A percentile compares a stretch with the other conserved stretches of the same genome.
Conservation (phyloP, 2,888 invertebrate genomes). For the Chloroclysta siterata region DNA sequence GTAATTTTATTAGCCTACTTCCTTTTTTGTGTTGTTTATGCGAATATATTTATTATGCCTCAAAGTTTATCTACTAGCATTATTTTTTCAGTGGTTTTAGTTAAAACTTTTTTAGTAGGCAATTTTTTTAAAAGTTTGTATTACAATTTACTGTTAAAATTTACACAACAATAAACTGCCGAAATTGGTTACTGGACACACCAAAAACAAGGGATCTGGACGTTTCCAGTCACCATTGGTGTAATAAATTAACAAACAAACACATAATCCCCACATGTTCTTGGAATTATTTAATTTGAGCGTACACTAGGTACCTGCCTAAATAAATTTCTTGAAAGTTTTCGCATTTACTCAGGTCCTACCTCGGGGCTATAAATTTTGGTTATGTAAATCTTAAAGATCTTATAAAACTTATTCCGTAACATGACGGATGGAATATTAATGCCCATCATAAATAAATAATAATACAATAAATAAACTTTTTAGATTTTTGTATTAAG, state of each 20-base stretch:
- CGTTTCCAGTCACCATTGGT: background rate
- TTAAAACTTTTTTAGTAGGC: background rate
- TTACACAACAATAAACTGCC: too few species aligned
- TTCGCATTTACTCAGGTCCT: slow-evolving; percentile 53
- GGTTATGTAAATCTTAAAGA: slow-evolving; percentile 32
- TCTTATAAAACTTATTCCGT: background rate
- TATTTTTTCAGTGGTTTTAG: background rate
- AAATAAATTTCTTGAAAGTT: slow-evolving; percentile 45
- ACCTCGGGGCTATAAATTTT: slow-evolving; percentile 43
- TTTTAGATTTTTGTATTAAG: too few species aligned
- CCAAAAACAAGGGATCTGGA: background rate
- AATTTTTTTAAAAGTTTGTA: too few species aligned
- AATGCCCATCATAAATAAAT: too few species aligned
- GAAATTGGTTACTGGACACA: too few species aligned
- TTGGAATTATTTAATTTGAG: slow-evolving; percentile 15
- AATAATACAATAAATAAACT: too few species aligned
- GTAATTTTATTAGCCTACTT: slow-evolving; percentile 24
- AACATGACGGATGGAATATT: background rate
- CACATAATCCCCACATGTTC: background rate
- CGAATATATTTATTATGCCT: background rate
- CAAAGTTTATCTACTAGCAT: background rate
- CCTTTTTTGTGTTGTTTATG: slow-evolving; percentile 4
- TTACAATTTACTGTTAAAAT: too few species aligned
- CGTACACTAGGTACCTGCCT: slow-evolving; percentile 36
- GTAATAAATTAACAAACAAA: slow-evolving; percentile 5